Percentiles rank a stretch among this genome's conserved stretches.
These are phyloP conservation scores for Manis crassicaudata DNA, from an alignment of 2,797 vertebrate genomes.

Conservation along the genomic window DNA sequence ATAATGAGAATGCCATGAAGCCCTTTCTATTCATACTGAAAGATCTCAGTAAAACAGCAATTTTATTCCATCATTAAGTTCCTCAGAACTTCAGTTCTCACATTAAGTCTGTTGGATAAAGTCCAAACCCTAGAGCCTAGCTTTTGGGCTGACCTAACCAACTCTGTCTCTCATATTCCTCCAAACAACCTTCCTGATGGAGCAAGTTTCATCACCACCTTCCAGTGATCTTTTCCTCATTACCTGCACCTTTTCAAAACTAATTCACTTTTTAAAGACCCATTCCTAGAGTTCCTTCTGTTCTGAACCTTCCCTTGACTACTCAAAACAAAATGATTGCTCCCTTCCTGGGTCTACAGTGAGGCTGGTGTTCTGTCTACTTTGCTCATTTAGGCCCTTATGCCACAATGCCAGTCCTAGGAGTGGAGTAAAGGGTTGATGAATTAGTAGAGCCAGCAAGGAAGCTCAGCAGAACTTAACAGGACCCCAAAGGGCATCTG, in stretches of 20 bases:
- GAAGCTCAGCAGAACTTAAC: neutral
- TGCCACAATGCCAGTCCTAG: neutral
- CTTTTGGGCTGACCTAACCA: slow-evolving; percentile 2
- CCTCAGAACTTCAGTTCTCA: neutral
- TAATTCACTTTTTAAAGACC: neutral
- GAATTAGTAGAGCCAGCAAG: neutral
- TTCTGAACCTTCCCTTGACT: neutral
- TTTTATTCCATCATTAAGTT: neutral
- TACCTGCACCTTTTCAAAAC: neutral
- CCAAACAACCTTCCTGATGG: neutral
- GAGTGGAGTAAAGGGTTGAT: neutral
- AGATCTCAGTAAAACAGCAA: neutral
- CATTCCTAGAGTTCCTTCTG: neutral
- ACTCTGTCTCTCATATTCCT: neutral
- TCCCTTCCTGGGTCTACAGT: neutral
- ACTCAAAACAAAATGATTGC: neutral
- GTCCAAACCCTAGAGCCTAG: neutral
- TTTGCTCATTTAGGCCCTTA: neutral
- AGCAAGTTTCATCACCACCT: neutral
- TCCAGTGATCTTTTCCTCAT: neutral
- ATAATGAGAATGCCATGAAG: slow-evolving; percentile 32
- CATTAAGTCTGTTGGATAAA: neutral
- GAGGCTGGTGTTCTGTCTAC: neutral
- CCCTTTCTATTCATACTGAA: neutral
- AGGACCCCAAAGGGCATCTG: neutral